Conservation (phyloP, 2,113 vertebrate species). For the Nibea coibor region DNA sequence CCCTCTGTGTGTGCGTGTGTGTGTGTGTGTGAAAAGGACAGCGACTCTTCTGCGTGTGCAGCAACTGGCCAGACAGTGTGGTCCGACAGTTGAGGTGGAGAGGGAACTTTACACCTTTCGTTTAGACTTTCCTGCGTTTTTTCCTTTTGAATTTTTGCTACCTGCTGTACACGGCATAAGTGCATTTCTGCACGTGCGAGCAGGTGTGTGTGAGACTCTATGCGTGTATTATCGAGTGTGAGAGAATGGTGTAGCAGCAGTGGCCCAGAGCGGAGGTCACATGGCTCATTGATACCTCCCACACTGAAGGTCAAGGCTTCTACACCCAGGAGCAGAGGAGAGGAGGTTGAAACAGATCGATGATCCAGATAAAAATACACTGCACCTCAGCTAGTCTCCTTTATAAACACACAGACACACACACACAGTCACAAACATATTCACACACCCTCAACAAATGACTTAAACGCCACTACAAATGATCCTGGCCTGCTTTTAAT, state of each 20-base stretch:
- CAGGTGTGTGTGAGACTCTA: slow-evolving; percentile 32
- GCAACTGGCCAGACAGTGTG: background rate
- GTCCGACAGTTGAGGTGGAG: background rate
- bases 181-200: slow-evolving; percentile 32
- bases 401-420: slow-evolving; percentile 69
- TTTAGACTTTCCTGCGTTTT: background rate
- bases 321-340: slow-evolving; percentile 70
- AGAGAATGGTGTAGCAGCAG: slow-evolving; percentile 48
- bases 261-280: slow-evolving; percentile 69
- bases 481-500: slow-evolving; percentile 74
- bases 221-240: slow-evolving; percentile 51
- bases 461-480: slow-evolving; percentile 77
- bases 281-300: slow-evolving; percentile 76
- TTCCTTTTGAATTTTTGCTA: background rate
- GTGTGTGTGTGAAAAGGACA: background rate
- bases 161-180: background rate
- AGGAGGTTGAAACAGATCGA: slow-evolving; percentile 78
- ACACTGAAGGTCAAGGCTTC: slow-evolving; percentile 84
- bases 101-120: slow-evolving; percentile 14
- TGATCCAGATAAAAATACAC: slow-evolving; percentile 83
- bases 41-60: background rate
- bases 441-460: slow-evolving; percentile 71
- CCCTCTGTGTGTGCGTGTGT: slow-evolving; percentile 2
- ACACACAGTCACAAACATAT: slow-evolving; percentile 58
- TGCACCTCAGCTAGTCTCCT: slow-evolving; percentile 74